phyloP scores from a whole-genome alignment of 1,140 invertebrate genomes.

The Cydia fagiglandana region DNA sequence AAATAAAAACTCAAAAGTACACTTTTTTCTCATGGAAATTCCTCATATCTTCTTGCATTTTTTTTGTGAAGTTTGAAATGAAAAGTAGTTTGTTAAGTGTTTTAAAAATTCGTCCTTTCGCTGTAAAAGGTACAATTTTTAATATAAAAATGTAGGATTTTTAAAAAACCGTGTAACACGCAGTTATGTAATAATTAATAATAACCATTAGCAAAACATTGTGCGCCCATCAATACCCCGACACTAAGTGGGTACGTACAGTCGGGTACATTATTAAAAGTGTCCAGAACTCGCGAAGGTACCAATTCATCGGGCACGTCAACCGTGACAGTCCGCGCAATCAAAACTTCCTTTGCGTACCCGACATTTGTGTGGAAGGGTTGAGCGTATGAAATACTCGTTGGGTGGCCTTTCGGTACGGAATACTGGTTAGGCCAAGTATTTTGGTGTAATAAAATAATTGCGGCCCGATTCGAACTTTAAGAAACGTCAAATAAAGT shows the following conservation, averaged over 20 bases:
- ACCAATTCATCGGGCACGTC: conserved; percentile 51
- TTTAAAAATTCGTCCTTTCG: no score
- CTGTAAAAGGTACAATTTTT: no score
- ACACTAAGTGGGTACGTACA: conserved; percentile 20
- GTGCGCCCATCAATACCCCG: neutral
- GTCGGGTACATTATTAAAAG: conserved; percentile 31
- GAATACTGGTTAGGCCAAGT: conserved; percentile 1
- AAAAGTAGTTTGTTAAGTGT: no score
- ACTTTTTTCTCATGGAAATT: no score
- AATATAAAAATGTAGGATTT: no score
- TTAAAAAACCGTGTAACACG: neutral
- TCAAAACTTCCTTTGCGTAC: conserved; percentile 62
- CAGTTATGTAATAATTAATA: neutral
- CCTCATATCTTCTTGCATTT: no score
- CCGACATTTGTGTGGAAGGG: conserved; percentile 43
- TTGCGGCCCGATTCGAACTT: neutral
- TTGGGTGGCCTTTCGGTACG: neutral
- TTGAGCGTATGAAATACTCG: conserved; percentile 18
- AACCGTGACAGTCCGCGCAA: conserved; percentile 68
- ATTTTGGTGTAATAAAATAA: neutral
- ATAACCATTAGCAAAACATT: neutral
- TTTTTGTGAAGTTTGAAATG: no score
- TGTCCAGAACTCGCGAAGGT: conserved; percentile 30
- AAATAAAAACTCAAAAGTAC: no score
- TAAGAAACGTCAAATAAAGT: no score